These are phyloP conservation scores for Papilio protenor DNA, from an alignment of 2,888 invertebrate genomes.

Conservation along the genomic window DNA sequence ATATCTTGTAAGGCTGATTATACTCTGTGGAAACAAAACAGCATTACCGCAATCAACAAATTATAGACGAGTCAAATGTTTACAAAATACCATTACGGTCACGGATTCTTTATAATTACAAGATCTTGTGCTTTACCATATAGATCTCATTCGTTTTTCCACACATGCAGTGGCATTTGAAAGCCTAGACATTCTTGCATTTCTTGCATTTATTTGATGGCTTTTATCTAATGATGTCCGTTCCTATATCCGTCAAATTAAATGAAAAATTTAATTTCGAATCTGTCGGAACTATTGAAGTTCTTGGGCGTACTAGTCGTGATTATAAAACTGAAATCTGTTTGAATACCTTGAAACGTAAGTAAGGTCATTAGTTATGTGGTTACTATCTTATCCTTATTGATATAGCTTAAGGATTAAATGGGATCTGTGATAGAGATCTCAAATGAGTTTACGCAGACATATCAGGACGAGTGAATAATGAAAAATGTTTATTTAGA, in stretches of 20 bases:
- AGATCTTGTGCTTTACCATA: no score
- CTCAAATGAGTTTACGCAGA: conserved; percentile 12
- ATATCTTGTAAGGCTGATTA: background rate
- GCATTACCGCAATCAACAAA: conserved; percentile 11
- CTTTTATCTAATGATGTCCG: no score
- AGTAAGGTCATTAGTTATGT: conserved; percentile 27
- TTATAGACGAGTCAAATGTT: background rate
- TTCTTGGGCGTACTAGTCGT: no score
- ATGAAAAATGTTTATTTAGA: conserved; percentile 5
- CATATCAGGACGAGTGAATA: conserved; percentile 22
- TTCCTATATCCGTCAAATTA: no score
- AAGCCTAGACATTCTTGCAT: background rate
- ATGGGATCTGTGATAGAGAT: conserved; percentile 24
- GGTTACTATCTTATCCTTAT: conserved; percentile 38
- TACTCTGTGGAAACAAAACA: background rate
- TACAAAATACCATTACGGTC: background rate
- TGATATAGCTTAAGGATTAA: conserved; percentile 30
- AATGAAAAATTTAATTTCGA: no score
- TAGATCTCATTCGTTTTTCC: no score
- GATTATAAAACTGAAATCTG: background rate
- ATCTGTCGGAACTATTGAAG: background rate
- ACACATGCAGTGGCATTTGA: no score
- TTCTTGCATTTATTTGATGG: no score
- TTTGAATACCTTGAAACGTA: conserved; percentile 26
- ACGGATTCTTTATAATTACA: background rate